Conservation (phyloP, 2,113 vertebrate genomes). For the Ammospiza caudacuta region DNA sequence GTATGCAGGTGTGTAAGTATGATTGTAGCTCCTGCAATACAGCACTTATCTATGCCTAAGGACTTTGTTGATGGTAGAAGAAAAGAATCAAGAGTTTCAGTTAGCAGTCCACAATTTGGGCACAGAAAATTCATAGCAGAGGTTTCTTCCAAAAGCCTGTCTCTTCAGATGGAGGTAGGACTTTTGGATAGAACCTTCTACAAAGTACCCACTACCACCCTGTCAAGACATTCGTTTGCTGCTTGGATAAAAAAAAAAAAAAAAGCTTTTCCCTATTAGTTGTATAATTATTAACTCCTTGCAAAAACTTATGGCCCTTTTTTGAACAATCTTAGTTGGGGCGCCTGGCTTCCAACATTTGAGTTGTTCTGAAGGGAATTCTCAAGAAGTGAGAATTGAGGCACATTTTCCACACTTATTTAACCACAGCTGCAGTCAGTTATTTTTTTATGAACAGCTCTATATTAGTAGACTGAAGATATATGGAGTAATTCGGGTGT, state of each 20-base stretch:
- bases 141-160: background rate
- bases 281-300: background rate
- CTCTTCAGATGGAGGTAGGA: background rate
- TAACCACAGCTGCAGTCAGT: background rate
- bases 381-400: background rate
- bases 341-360: background rate
- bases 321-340: background rate
- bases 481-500: background rate
- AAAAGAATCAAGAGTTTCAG: background rate
- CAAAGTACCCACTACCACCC: background rate
- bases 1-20: background rate
- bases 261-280: background rate
- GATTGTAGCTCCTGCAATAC: background rate
- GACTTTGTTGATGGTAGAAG: background rate
- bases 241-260: background rate
- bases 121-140: constrained; percentile 6
- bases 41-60: background rate
- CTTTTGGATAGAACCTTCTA: background rate
- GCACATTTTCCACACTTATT: background rate
- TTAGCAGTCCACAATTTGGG: background rate
- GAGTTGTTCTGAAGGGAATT: background rate
- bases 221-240: background rate
- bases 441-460: background rate
- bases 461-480: background rate
- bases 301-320: background rate